phyloP scores from a whole-genome alignment of 92 coral and sea anemone genomes.

The Epizoanthus stellaris region DNA sequence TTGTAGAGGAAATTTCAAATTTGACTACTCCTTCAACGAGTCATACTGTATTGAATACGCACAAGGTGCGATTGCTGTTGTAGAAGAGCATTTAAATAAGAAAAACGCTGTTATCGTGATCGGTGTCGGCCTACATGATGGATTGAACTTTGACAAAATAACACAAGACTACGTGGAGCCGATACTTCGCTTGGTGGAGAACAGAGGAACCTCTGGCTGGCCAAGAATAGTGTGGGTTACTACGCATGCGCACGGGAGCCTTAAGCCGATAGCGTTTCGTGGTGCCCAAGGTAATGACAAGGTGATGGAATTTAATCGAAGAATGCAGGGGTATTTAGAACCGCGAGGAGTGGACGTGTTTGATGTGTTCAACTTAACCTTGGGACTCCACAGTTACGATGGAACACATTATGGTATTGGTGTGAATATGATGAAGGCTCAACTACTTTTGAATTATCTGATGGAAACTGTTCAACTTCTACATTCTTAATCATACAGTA shows the following conservation, averaged over 20 bases:
- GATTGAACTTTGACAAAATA: conserved; percentile 31
- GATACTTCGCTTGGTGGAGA: conserved; percentile 46
- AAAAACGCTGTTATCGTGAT: conserved; percentile 54
- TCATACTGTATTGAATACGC: conserved; percentile 42
- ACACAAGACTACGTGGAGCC: conserved; percentile 59
- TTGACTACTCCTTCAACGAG: conserved; percentile 56
- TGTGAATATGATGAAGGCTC: conserved; percentile 76
- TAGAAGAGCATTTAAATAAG: conserved; percentile 52
- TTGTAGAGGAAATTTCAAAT: conserved; percentile 52
- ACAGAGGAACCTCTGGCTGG: conserved; percentile 49
- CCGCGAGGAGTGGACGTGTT: conserved; percentile 61
- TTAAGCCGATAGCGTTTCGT: conserved; percentile 65
- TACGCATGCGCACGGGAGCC: conserved; percentile 72
- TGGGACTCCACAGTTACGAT: conserved; percentile 78
- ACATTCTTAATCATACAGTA: too few species aligned
- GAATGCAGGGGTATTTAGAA: conserved; percentile 54
- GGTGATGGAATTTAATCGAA: conserved; percentile 44
- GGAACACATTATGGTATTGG: conserved; percentile 84
- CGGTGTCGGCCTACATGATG: conserved; percentile 71
- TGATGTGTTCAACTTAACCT: conserved; percentile 68
- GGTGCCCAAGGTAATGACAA: conserved; percentile 48
- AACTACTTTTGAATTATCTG: conserved; percentile 70
- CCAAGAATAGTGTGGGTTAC: conserved; percentile 74
- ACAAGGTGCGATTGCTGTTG: conserved; percentile 51
- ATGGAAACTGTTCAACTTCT: conserved; percentile 25